These are phyloP conservation scores for Diaphora mendica DNA, from an alignment of 2,888 invertebrate genomes.

Conservation along the genomic window DNA sequence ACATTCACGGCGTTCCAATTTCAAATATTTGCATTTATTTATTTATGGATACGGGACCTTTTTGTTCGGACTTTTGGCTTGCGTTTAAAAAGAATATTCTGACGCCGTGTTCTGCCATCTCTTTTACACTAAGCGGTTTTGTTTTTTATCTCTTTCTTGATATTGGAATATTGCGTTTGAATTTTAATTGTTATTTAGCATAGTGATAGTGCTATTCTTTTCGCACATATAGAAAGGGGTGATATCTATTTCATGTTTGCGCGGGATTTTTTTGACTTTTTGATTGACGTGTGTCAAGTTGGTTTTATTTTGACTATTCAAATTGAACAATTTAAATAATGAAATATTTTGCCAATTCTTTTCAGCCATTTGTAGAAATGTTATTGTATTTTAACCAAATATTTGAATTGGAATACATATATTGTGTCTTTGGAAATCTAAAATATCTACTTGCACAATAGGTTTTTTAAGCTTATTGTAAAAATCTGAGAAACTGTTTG, in stretches of 20 bases:
- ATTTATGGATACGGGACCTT: constrained; percentile 76
- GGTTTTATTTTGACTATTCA: constrained; percentile 47
- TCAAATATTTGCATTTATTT: constrained; percentile 86
- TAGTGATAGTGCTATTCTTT: constrained; percentile 18
- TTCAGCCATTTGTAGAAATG: constrained; percentile 32
- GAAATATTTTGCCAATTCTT: constrained; percentile 36
- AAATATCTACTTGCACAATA: background rate
- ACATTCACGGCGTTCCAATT: constrained; percentile 85
- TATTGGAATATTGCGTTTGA: constrained; percentile 22
- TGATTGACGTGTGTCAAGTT: constrained; percentile 63
- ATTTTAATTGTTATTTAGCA: constrained; percentile 24
- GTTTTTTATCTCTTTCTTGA: constrained; percentile 31
- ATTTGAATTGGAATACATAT: background rate
- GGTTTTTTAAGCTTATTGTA: background rate
- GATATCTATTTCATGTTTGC: constrained; percentile 14
- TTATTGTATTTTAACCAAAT: constrained; percentile 22
- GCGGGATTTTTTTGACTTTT: constrained; percentile 44
- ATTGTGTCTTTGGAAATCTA: background rate
- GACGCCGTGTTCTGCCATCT: constrained; percentile 15
- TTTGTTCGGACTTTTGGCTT: constrained; percentile 69
- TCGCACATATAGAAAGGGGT: constrained; percentile 6
- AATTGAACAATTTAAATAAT: constrained; percentile 47
- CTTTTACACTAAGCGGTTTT: constrained; percentile 25
- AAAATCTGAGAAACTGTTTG: background rate
- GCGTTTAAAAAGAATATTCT: constrained; percentile 50